Conservation (phyloP, 2,888 invertebrate genomes). For the Apoderus coryli region DNA sequence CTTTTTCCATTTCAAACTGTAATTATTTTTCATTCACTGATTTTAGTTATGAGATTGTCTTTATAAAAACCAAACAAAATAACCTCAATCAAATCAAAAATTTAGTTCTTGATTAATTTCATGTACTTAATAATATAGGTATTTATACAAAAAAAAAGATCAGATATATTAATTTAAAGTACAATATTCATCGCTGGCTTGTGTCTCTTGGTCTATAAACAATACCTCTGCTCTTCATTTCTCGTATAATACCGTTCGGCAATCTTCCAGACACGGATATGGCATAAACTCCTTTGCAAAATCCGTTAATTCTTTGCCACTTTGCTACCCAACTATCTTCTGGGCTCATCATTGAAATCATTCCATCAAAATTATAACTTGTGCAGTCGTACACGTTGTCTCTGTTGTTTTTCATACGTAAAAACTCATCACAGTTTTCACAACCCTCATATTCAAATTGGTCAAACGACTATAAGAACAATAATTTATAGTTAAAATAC, state of each 20-base stretch:
- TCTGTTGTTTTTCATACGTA: constrained; percentile 89
- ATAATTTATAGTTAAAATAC: too few species aligned
- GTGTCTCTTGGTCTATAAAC: constrained; percentile 79
- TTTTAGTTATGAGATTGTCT: too few species aligned
- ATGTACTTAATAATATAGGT: too few species aligned
- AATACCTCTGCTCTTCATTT: constrained; percentile 87
- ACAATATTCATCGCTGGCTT: constrained; percentile 61
- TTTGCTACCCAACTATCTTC: constrained; percentile 99
- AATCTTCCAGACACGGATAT: constrained; percentile 90
- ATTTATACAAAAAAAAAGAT: too few species aligned
- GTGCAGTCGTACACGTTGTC: constrained; percentile 97
- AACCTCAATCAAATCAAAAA: too few species aligned
- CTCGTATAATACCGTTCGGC: constrained; percentile 75
- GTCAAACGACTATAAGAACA: constrained; percentile 59
- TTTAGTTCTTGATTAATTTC: too few species aligned
- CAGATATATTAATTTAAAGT: too few species aligned
- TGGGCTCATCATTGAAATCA: constrained; percentile 92
- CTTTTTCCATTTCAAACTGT: too few species aligned
- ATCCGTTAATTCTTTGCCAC: constrained; percentile 95
- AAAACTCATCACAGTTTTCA: constrained; percentile 95
- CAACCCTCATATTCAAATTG: constrained; percentile 98
- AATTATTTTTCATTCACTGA: too few species aligned
- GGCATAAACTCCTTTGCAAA: constrained; percentile 87
- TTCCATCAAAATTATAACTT: constrained; percentile 94
- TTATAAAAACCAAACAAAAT: too few species aligned